Base-by-base conservation (phyloP, 2,888 invertebrate species). In the Capitulum mitella region DNA sequence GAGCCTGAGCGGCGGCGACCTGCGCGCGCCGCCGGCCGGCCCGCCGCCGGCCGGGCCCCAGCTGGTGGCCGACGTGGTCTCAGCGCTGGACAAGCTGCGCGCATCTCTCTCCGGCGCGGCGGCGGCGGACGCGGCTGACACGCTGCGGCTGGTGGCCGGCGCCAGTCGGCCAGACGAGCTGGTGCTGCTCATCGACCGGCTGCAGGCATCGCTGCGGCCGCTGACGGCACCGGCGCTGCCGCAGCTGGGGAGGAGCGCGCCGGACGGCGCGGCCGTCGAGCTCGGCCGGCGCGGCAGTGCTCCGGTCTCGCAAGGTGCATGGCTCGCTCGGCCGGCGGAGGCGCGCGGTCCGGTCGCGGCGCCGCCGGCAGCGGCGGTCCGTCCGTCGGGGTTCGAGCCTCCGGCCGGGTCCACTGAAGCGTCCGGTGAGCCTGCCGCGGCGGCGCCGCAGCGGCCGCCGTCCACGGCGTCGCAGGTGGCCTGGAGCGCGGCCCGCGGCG, bases 51-150 rank as follows among this genome's bases (percentile, higher is more conserved):
- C 54, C 58, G 79, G 79, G 77, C 90, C 61, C 88, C 80, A 90
- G 83, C 89, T 92, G 16, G 88, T 92, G 74, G 89, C 90, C 43
- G 94, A 95, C 85, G 92, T 94, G 80, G 91, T 93, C 79, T 90
- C 90, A 82, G 93, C 93, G 46, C 87, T 95, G 51, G 89, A 89
- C 79, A 90, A 92, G 75, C 88, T 95, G 80, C 91, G 93, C 82
- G 90, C 90, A 79, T 92, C 93, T 6, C 86, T 94, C 14, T 58
- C 78, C 78, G n/a, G 51, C 34, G 8, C 40, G 46, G 54, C 34
- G 29, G 48, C 54, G n/a, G 43, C 29, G 40, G 61, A 54, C 64
- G 29, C 46, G 77, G 54, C 40, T 74, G 78, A 78, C 78, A 34
- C 34, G 34, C 61, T 16, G 58, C 77, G 46, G 58, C 54, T 40